Conservation (phyloP, 2,888 invertebrate species). For the Chymomyza fuscimana region DNA sequence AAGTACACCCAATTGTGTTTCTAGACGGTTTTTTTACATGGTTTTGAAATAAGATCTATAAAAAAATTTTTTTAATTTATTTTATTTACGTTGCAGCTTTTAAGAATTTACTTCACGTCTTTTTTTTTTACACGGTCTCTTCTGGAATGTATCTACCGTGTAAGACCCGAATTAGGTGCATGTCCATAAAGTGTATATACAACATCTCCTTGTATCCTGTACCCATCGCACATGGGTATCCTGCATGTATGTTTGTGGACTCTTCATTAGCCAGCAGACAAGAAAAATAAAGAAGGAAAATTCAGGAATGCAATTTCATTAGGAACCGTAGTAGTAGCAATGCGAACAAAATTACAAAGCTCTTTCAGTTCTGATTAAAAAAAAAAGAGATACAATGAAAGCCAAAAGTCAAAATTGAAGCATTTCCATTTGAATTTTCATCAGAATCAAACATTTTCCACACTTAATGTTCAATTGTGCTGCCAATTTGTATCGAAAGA, state of each 20-base stretch:
- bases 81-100: too few relatives aligned
- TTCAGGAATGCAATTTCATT: neutral
- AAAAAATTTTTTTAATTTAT: too few relatives aligned
- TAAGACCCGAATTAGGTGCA: too few relatives aligned
- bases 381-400: neutral
- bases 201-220: neutral
- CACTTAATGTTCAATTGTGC: neutral
- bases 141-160: too few relatives aligned
- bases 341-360: neutral
- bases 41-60: too few relatives aligned
- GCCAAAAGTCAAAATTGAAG: conserved; percentile 14
- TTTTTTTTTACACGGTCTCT: too few relatives aligned
- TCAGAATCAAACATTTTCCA: neutral
- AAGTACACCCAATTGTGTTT: too few relatives aligned
- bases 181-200: neutral
- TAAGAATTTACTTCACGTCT: too few relatives aligned
- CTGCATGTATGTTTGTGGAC: neutral
- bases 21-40: too few relatives aligned
- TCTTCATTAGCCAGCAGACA: neutral
- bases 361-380: neutral
- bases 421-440: conserved; percentile 26
- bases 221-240: neutral
- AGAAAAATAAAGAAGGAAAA: neutral
- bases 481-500: neutral
- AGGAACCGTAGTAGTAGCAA: neutral